phyloP scores from a whole-genome alignment of 2,888 invertebrate genomes.

The Branchipolynoe longqiensis region DNA sequence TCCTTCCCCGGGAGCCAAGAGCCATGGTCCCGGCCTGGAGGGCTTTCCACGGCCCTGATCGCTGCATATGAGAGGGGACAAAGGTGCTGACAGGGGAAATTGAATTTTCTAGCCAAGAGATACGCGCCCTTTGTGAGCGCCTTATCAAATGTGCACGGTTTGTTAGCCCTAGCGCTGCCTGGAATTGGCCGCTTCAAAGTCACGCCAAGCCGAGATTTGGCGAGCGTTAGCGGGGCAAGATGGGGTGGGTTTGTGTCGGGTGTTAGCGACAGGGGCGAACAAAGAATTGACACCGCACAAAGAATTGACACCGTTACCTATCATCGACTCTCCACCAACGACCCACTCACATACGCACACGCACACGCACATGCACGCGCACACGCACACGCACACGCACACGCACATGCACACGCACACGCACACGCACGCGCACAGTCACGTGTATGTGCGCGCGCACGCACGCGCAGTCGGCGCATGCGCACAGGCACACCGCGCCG shows the following conservation, averaged over 20 bases:
- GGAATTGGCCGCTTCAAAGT: constrained; percentile 36
- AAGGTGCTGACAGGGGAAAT: constrained; percentile 48
- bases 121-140: constrained; percentile 5
- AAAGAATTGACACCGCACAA: constrained; percentile 30
- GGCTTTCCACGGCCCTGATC: too few relatives aligned
- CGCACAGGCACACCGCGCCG: too few relatives aligned
- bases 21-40: too few relatives aligned
- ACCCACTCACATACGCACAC: not conserved
- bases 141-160: constrained; percentile 31
- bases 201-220: constrained; percentile 16
- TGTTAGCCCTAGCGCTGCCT: not conserved
- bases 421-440: too few relatives aligned
- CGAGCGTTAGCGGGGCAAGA: constrained; percentile 29
- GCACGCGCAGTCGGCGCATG: too few relatives aligned
- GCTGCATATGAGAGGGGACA: not conserved
- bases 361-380: too few relatives aligned
- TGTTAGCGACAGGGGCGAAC: constrained; percentile 23
- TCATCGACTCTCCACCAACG: not conserved
- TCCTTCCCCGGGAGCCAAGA: too few relatives aligned
- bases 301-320: constrained; percentile 37
- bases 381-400: too few relatives aligned
- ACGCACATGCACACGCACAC: too few relatives aligned
- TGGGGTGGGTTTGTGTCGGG: constrained; percentile 36
- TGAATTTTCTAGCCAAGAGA: constrained; percentile 54
- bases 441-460: too few relatives aligned